A percentile compares a stretch with the other conserved stretches of the same genome.
Evolutionary conservation across 2,113 vertebrate genomes (phyloP).

Genomic region (Oreotrochilus melanogaster): DNA sequence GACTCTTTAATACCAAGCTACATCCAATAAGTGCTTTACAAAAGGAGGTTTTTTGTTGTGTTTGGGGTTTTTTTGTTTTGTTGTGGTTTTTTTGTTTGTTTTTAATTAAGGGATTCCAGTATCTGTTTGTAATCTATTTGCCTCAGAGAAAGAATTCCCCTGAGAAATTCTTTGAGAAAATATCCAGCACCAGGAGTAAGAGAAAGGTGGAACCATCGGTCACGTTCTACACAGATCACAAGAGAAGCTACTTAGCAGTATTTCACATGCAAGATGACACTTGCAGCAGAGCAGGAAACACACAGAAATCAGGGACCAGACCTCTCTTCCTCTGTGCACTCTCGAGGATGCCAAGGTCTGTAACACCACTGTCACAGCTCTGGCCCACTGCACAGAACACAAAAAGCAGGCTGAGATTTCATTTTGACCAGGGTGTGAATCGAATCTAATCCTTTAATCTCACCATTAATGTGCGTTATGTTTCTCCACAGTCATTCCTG

Average conservation of each 20-base stretch:
- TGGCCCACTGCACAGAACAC: not conserved
- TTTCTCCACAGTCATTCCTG: not conserved
- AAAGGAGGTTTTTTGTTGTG: not conserved
- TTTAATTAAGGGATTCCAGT: not conserved
- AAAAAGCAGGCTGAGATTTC: constrained; percentile 23
- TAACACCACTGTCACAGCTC: not conserved
- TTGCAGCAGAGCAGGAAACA: not conserved
- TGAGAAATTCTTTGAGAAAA: not conserved
- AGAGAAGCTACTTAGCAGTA: not conserved
- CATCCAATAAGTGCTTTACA: not conserved
- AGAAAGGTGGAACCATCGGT: not conserved
- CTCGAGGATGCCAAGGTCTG: not conserved
- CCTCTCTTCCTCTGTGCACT: rapidly evolving
- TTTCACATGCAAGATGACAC: not conserved
- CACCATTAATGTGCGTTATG: not conserved
- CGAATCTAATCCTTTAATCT: constrained; percentile 41
- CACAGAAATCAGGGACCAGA: not conserved
- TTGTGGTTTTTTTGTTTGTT: no score
- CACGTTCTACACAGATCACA: not conserved
- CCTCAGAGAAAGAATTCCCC: not conserved
- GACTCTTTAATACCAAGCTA: not conserved
- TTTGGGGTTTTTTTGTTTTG: not conserved
- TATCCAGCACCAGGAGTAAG: not conserved
- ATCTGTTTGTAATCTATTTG: not conserved
- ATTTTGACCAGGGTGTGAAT: not conserved